Evolutionary conservation across 1,140 invertebrate genomes (phyloP).

Genomic region (Papilio xuthus): DNA sequence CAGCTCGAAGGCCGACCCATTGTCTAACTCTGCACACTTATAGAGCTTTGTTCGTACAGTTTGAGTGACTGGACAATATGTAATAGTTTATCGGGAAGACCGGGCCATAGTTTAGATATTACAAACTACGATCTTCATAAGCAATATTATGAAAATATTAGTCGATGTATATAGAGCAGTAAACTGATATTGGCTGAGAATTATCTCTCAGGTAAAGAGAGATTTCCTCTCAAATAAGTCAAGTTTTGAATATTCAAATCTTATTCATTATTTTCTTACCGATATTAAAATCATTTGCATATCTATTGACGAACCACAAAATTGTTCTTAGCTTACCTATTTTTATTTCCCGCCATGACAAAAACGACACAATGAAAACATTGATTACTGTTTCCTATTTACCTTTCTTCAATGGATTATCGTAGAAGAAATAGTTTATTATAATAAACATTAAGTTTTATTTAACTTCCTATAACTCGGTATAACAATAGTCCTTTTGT

Average conservation of each 20-base stretch:
- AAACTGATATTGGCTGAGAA: too few species aligned
- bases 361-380: neutral
- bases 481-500: slow-evolving; percentile 14
- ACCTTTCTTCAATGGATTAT: neutral
- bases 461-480: neutral
- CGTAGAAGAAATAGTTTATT: neutral
- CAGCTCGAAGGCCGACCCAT: slow-evolving; percentile 3
- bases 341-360: neutral
- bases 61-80: neutral
- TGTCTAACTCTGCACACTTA: neutral
- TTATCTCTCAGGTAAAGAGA: too few species aligned
- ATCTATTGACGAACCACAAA: too few species aligned
- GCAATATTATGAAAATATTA: too few species aligned
- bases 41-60: neutral
- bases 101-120: too few species aligned
- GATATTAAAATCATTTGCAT: too few species aligned
- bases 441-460: neutral
- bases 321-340: neutral
- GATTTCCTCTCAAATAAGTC: too few species aligned
- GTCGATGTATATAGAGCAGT: too few species aligned
- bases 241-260: too few species aligned
- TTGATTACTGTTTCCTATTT: neutral
- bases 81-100: neutral
- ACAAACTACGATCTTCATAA: too few species aligned
- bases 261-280: too few species aligned